Conservation (phyloP, 2,113 vertebrate species). For the Dasyornis broadbenti region DNA sequence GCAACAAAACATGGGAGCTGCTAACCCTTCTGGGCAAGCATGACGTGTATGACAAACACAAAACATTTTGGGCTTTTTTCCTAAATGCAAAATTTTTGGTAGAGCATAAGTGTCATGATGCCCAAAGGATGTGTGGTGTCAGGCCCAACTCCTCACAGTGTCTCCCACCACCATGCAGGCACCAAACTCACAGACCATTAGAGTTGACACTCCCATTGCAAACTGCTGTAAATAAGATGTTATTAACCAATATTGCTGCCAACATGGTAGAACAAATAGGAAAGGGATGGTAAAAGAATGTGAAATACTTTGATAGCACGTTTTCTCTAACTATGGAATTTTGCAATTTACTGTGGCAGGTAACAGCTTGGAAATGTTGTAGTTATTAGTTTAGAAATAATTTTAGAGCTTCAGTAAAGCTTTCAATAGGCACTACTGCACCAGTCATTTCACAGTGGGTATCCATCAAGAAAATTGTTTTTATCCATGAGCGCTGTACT, state of each 20-base stretch:
- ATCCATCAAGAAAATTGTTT: not conserved
- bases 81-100: not conserved
- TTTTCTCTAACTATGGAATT: not conserved
- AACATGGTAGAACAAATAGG: not conserved
- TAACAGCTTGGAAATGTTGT: not conserved
- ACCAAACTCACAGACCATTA: not conserved
- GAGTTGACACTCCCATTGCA: not conserved
- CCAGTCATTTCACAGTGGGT: not conserved
- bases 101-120: accelerated
- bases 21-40: not conserved
- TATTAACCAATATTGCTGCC: not conserved
- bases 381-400: not conserved
- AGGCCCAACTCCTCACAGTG: not conserved
- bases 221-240: not conserved
- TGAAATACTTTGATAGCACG: not conserved
- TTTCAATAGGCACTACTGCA: not conserved
- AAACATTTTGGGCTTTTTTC: not conserved
- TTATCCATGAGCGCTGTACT: not conserved
- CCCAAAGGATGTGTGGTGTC: too few relatives aligned
- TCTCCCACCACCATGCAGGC: not conserved
- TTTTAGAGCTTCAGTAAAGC: not conserved
- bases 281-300: not conserved
- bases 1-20: accelerated
- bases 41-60: accelerated
- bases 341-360: not conserved